A percentile compares a stretch with the other conserved stretches of the same genome.
Conservation (phyloP, 2,797 vertebrate genomes). For the Clarias fuscus region DNA sequence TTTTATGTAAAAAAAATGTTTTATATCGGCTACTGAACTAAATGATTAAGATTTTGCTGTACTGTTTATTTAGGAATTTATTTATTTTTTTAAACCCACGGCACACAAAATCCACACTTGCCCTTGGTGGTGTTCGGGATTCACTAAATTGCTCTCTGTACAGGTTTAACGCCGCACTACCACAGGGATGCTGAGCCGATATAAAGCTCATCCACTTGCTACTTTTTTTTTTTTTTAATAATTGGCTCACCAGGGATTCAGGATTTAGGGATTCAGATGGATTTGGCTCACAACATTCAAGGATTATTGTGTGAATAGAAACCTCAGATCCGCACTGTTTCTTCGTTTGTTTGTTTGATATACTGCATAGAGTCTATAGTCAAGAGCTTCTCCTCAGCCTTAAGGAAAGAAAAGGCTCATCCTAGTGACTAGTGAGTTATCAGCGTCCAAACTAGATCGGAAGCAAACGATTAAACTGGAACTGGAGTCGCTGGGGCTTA, state of each 20-base stretch:
- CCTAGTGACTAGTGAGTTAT: neutral
- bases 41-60: neutral
- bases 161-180: conserved; percentile 11
- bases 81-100: no score
- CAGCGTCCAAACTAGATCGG: neutral
- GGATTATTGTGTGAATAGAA: conserved; percentile 36
- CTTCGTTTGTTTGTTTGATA: no score
- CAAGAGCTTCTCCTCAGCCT: neutral
- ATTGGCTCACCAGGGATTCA: conserved; percentile 45
- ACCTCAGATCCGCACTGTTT: neutral
- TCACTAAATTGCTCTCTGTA: conserved; percentile 7
- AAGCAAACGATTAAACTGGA: conserved; percentile 3
- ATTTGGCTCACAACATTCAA: conserved; percentile 31
- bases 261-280: conserved; percentile 17
- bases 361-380: neutral
- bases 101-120: neutral
- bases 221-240: neutral
- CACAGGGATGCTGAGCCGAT: neutral
- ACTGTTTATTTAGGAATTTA: neutral
- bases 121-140: neutral
- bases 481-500: neutral
- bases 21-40: neutral
- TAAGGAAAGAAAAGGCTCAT: neutral
- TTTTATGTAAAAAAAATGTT: no score
- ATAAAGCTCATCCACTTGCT: conserved; percentile 23